These are phyloP conservation scores for Darevskia nairensis DNA, from an alignment of 2,797 vertebrate genomes.

Conservation along the genomic window DNA sequence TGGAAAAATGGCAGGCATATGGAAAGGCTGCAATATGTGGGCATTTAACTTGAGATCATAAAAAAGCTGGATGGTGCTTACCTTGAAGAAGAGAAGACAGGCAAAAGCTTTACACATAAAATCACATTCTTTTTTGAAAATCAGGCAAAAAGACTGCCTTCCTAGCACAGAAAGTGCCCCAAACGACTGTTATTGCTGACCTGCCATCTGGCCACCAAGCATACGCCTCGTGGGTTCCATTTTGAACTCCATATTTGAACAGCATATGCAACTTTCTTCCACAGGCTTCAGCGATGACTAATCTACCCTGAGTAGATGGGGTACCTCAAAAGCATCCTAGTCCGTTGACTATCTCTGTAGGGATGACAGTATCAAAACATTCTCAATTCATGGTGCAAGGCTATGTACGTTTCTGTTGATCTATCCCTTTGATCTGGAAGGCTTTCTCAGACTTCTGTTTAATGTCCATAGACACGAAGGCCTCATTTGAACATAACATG, in stretches of 20 bases:
- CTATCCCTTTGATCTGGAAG: background rate
- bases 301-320: background rate
- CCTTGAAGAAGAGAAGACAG: background rate
- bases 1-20: constrained; percentile 25
- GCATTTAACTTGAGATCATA: background rate
- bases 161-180: background rate
- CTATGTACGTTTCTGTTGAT: background rate
- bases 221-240: background rate
- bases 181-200: background rate
- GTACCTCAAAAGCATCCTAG: background rate
- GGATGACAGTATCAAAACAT: background rate
- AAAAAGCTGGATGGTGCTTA: background rate
- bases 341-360: background rate
- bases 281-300: too few species aligned
- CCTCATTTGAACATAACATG: too few species aligned
- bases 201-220: too few species aligned
- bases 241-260: background rate
- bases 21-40: background rate
- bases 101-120: background rate
- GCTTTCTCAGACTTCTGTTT: too few species aligned
- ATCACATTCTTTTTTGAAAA: background rate
- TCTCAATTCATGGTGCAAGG: background rate
- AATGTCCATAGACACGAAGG: too few species aligned
- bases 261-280: background rate
- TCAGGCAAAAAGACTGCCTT: background rate